Conservation (phyloP, 2,797 vertebrate genomes). For the Hyperoplus lanceolatus region DNA sequence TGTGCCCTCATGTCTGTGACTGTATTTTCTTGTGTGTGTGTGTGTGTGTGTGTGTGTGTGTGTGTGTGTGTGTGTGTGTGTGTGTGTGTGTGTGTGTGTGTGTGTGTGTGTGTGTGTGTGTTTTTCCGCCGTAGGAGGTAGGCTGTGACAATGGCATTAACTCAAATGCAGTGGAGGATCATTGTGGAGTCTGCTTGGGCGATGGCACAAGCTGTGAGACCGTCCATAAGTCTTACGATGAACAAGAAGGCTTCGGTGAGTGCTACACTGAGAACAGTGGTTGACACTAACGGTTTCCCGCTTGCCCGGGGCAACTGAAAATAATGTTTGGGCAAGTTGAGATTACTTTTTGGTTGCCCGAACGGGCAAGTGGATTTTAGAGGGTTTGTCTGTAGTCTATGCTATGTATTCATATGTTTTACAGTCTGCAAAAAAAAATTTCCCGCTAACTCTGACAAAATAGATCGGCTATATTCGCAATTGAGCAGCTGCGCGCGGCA, state of each 20-base stretch:
- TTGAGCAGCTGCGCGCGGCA: too few species aligned
- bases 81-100: background rate
- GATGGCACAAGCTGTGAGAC: slow-evolving; percentile 93
- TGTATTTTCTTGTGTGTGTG: slow-evolving; percentile 71
- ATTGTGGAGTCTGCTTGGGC: slow-evolving; percentile 95
- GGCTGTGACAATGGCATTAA: slow-evolving; percentile 97
- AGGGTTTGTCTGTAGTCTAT: too few species aligned
- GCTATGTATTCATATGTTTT: too few species aligned
- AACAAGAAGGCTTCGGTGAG: slow-evolving; percentile 93
- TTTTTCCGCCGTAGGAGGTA: slow-evolving; percentile 84
- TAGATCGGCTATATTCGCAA: too few species aligned
- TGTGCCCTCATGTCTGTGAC: slow-evolving; percentile 62
- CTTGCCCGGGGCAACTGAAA: too few species aligned
- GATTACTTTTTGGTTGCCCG: too few species aligned
- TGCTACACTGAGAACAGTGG: background rate
- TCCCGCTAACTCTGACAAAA: too few species aligned
- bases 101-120: background rate
- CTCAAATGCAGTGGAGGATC: slow-evolving; percentile 95
- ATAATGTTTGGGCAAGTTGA: too few species aligned
- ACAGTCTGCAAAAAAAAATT: too few species aligned
- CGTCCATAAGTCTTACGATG: slow-evolving; percentile 89
- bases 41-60: slow-evolving; percentile 41
- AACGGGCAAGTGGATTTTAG: too few species aligned
- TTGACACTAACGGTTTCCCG: too few species aligned
- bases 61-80: slow-evolving; percentile 7